Percentiles rank a stretch among this genome's conserved stretches.
Evolutionary conservation across 2,888 invertebrate species (phyloP).

Genomic region (Parnassius apollo): DNA sequence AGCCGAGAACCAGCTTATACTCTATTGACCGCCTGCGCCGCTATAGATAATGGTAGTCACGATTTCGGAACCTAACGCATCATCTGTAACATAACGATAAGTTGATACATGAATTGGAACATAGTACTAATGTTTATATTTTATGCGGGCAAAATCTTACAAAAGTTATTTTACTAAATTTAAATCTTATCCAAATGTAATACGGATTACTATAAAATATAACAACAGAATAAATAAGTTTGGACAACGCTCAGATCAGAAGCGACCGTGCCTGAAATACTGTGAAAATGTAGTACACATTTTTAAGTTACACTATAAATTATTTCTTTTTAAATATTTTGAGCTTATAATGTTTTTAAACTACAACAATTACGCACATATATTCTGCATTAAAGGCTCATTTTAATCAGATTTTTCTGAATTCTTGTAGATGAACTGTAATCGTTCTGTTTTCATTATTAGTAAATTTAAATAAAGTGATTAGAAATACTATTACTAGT

Average conservation of each 20-base stretch:
- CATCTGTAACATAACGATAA: constrained; percentile 22
- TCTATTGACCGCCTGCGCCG: constrained; percentile 50
- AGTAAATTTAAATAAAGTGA: no score
- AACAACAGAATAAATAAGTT: not conserved
- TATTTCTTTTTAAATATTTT: not conserved
- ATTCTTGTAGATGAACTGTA: no score
- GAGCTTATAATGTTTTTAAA: no score
- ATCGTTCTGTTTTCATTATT: no score
- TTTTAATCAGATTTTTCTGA: no score
- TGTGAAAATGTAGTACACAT: constrained; percentile 6
- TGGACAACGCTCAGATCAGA: constrained; percentile 9
- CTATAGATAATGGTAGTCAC: constrained; percentile 54
- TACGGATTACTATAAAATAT: constrained; percentile 33
- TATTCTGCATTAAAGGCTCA: not conserved
- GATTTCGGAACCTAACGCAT: constrained; percentile 40
- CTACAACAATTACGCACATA: no score
- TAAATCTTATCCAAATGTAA: constrained; percentile 30
- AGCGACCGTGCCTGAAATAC: constrained; percentile 5
- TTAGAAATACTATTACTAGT: no score
- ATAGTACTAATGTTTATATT: constrained; percentile 27
- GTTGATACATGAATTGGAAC: constrained; percentile 16
- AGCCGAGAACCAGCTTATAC: constrained; percentile 38
- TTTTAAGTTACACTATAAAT: constrained; percentile 4
- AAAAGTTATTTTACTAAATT: constrained; percentile 26
- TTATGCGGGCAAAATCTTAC: constrained; percentile 46